Base-by-base conservation (phyloP, 23 tunicate genomes). In the Styela clava region DNA sequence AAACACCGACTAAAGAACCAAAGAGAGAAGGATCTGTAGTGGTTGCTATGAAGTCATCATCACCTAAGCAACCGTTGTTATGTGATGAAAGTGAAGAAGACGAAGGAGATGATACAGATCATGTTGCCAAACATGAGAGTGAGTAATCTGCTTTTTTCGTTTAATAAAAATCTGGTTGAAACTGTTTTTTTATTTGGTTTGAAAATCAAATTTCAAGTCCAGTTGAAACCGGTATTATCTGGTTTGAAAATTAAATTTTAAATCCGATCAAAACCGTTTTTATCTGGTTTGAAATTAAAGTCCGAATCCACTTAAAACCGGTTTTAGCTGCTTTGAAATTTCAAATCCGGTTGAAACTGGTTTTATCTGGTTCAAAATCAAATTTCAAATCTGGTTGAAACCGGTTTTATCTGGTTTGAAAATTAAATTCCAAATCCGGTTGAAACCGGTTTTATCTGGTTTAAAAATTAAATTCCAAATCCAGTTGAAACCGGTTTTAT, bases 1-100 rank as follows among this genome's bases (percentile, higher is more conserved):
- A 76, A 71, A 76, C 81, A 21, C 81, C 81, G 31, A 52, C 35
- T 16, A 76, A 76, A 44, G 65, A 35, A 44, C 30, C 31, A 1
- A 76, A 76, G 31, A 25, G 81, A 51, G 87, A 74, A 26, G 97
- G 97, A 16, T 79, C 88, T 31, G 97, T 88, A 31, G 97, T 91
- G 64, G 97, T 91, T 35, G 87, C 97, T 16, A 79, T 84, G 74
- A 44, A 68, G 23, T 83, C 98, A 24, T 69, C 88, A 31, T 93
- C 98, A 0, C 98, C 98, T 18, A 93, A 93, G 65, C 91, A 92
- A 28, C 98, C 98, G 35, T 82, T 93, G 33, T 84, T 93, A 12
- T 68, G 89, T 76, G 87, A 82, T 78, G 71, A 79, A 30, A 89
- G 84, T 31, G 98, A 93, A 0, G 86, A 83, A 3, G 86, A 83